Conservation (phyloP, 2,888 invertebrate species). For the Lithophane semibrunnea region DNA sequence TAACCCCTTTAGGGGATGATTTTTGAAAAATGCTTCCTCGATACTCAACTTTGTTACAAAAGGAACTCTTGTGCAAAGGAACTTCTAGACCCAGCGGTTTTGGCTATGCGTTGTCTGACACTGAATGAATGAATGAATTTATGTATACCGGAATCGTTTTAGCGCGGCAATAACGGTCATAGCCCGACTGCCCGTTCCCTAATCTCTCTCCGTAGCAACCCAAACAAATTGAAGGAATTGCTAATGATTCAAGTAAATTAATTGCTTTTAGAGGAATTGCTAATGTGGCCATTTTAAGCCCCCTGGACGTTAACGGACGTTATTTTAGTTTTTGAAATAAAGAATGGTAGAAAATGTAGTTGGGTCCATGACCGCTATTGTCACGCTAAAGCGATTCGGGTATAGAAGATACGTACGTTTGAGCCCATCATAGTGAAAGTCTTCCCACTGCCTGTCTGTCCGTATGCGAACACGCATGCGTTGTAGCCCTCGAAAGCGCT, state of each 20-base stretch:
- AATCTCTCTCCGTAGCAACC: too few species aligned
- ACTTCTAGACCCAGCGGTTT: neutral
- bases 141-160: too few species aligned
- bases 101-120: too few species aligned
- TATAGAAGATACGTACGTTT: conserved; percentile 86
- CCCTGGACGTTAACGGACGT: neutral
- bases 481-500: conserved; percentile 96
- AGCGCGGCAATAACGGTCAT: too few species aligned
- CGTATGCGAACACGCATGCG: conserved; percentile 97
- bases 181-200: too few species aligned
- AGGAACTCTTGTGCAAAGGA: neutral
- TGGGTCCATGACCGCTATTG: neutral
- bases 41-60: neutral
- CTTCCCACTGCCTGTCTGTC: conserved; percentile 97
- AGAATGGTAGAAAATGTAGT: neutral
- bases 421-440: conserved; percentile 98
- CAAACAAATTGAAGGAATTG: too few species aligned
- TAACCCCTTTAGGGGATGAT: too few species aligned
- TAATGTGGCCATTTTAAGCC: too few species aligned
- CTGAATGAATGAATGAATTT: neutral
- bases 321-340: neutral
- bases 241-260: too few species aligned
- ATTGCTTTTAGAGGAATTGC: too few species aligned
- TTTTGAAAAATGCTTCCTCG: neutral
- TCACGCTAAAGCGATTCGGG: neutral